Percentiles rank a stretch among this genome's conserved stretches.
Conservation (phyloP, 1,140 invertebrate genomes). For the Caligus rogercresseyi region DNA sequence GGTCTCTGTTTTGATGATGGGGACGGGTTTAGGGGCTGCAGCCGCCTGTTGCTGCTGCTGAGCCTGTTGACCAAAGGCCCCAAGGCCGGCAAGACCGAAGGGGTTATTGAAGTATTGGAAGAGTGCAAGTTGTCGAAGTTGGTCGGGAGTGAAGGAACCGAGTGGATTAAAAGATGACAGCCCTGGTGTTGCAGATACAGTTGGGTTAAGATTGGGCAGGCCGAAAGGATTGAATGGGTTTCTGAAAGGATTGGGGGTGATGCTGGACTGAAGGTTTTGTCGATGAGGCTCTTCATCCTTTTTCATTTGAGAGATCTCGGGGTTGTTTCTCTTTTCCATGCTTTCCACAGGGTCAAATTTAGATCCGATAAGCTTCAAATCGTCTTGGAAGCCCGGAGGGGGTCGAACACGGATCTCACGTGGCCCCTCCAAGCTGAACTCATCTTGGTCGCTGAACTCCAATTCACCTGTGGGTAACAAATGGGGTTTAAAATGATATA, state of each 20-base stretch:
- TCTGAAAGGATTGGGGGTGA: background rate
- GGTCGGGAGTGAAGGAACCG: background rate
- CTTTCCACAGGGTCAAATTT: constrained; percentile 15
- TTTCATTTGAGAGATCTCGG: constrained; percentile 9
- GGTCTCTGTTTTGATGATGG: constrained; percentile 48
- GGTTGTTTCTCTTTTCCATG: constrained; percentile 17
- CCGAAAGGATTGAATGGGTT: background rate
- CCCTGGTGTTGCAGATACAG: background rate
- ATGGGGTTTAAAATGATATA: no score
- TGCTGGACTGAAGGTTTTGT: background rate
- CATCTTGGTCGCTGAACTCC: constrained; percentile 20
- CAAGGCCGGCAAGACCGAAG: background rate
- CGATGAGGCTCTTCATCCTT: background rate
- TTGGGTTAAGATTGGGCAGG: background rate
- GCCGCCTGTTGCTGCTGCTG: background rate
- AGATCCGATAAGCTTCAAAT: constrained; percentile 11
- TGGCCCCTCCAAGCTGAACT: constrained; percentile 13
- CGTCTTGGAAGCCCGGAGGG: constrained; percentile 16
- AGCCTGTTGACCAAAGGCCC: constrained; percentile 6
- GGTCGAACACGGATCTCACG: constrained; percentile 10
- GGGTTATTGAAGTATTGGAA: constrained; percentile 14
- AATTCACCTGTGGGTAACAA: constrained; percentile 9
- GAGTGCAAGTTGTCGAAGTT: constrained; percentile 6
- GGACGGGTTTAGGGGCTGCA: constrained; percentile 45
- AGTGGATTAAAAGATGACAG: constrained; percentile 5